phyloP scores from a whole-genome alignment of 2,888 invertebrate genomes.

The Oegoconia quadripuncta region DNA sequence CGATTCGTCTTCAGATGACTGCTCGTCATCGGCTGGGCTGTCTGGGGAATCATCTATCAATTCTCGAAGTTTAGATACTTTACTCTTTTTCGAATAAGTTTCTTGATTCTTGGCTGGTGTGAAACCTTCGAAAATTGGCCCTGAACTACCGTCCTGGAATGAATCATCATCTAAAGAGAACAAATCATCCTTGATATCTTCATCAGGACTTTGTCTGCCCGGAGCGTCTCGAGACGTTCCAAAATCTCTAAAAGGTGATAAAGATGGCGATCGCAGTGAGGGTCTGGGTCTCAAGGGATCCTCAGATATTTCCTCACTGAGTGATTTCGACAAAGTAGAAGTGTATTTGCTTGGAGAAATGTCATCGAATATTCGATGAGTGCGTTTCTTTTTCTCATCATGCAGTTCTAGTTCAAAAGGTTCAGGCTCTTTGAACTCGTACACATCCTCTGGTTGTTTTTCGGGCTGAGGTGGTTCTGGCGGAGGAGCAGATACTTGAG shows the following conservation, averaged over 20 bases:
- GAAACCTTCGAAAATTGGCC: constrained; percentile 76
- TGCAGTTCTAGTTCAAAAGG: constrained; percentile 91
- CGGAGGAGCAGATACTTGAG: constrained; percentile 28
- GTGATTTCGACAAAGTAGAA: constrained; percentile 61
- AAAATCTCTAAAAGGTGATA: constrained; percentile 69
- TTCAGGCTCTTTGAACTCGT: constrained; percentile 94
- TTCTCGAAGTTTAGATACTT: constrained; percentile 66
- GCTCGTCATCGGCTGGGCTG: constrained; percentile 73
- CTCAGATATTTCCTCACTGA: constrained; percentile 79
- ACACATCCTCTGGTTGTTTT: constrained; percentile 83
- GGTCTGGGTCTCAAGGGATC: constrained; percentile 50
- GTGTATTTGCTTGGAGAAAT: constrained; percentile 72
- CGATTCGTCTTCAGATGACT: constrained; percentile 70
- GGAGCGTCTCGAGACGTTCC: constrained; percentile 74
- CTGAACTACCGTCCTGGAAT: constrained; percentile 75
- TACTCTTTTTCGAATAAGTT: constrained; percentile 74
- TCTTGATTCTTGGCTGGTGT: constrained; percentile 78
- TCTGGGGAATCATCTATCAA: constrained; percentile 73
- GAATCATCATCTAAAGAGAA: constrained; percentile 81
- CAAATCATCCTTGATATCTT: constrained; percentile 79
- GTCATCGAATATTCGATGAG: constrained; percentile 73
- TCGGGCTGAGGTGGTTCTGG: constrained; percentile 46
- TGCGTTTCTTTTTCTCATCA: constrained; percentile 73
- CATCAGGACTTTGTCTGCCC: constrained; percentile 81
- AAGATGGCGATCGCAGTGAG: constrained; percentile 59